Conservation (phyloP, 2,113 vertebrate species). For the Leptosomus discolor region DNA sequence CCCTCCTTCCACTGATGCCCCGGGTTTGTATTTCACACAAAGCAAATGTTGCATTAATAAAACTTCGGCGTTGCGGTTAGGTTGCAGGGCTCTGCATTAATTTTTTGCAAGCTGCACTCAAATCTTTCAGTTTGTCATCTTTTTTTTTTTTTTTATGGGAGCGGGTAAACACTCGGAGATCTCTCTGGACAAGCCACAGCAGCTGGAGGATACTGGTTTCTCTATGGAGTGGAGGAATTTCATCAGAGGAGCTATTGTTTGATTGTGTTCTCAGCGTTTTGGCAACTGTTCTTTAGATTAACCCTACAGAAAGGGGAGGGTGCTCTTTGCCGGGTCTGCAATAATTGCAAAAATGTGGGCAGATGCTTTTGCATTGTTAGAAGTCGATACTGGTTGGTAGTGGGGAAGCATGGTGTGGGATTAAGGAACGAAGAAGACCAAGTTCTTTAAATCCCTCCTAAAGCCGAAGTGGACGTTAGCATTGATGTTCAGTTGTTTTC, state of each 20-base stretch:
- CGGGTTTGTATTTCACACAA: not conserved
- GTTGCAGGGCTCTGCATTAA: not conserved
- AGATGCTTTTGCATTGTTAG: constrained; percentile 44
- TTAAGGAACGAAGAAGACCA: not conserved
- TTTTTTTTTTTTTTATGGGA: not conserved
- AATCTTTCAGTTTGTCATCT: not conserved
- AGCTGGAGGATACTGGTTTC: constrained; percentile 64
- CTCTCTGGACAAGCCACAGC: constrained; percentile 38
- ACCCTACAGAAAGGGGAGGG: constrained; percentile 47
- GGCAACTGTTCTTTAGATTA: constrained; percentile 68
- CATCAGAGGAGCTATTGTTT: constrained; percentile 68
- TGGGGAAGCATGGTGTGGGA: not conserved
- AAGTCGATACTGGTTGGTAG: not conserved
- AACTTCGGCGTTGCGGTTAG: not conserved
- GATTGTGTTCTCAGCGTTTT: constrained; percentile 39
- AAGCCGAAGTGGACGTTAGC: not conserved
- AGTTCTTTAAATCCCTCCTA: constrained; percentile 7
- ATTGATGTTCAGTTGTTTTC: not conserved
- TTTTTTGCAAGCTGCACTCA: not conserved
- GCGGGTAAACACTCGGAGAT: not conserved
- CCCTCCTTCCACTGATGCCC: not conserved
- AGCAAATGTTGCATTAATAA: constrained; percentile 25
- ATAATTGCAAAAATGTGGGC: constrained; percentile 37
- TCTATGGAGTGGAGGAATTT: constrained; percentile 50
- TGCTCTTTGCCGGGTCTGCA: constrained; percentile 4